Percentiles rank a stretch among this genome's conserved stretches.
Conservation (phyloP, 2,888 invertebrate species). For the Acleris emargana region DNA sequence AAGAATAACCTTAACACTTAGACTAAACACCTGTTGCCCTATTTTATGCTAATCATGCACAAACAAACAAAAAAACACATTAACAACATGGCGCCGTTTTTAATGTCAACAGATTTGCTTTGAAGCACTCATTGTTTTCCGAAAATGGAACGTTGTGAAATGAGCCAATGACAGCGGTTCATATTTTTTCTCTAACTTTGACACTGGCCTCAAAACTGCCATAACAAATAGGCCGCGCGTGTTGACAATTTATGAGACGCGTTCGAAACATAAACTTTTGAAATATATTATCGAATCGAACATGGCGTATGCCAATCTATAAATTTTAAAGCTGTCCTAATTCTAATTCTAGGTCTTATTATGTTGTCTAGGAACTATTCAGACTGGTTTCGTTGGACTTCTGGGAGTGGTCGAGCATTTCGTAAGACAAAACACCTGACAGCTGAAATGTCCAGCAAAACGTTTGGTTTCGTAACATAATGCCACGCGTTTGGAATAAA, state of each 20-base stretch:
- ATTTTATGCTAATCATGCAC: neutral
- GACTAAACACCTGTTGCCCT: conserved; percentile 3
- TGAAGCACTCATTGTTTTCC: conserved; percentile 25
- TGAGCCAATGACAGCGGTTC: conserved; percentile 4
- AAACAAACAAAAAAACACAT: neutral
- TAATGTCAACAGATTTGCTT: conserved; percentile 27
- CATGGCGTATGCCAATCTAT: neutral
- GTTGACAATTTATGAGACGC: neutral
- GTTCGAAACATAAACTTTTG: no score
- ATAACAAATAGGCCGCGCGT: neutral
- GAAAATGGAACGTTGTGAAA: conserved; percentile 17
- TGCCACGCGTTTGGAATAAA: neutral
- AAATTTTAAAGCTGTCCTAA: neutral
- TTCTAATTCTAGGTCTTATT: conserved; percentile 6
- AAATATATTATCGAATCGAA: no score
- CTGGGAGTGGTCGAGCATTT: conserved; percentile 9
- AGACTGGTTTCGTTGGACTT: conserved; percentile 1
- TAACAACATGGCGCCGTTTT: conserved; percentile 7
- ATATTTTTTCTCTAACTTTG: conserved; percentile 8
- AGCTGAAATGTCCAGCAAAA: neutral
- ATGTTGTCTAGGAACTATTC: neutral
- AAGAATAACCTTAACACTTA: neutral
- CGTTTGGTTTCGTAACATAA: neutral
- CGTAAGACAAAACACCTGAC: conserved; percentile 19
- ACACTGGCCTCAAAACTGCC: conserved; percentile 4